These are phyloP conservation scores for Aplodontia rufa DNA, from an alignment of 2,113 vertebrate genomes.

Conservation along the genomic window DNA sequence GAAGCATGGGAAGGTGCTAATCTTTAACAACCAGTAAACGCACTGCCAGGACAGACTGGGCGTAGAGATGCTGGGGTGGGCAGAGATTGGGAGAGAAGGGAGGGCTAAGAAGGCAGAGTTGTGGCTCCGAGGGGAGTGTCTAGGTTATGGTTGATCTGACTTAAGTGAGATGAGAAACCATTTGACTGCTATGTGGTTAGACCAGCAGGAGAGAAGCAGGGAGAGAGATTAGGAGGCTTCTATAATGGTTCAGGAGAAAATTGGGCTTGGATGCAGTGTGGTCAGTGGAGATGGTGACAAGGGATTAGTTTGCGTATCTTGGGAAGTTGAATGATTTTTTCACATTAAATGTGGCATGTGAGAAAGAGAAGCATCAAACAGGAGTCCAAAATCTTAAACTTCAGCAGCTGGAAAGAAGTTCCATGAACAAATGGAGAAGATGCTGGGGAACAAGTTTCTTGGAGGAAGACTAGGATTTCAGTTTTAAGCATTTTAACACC, in stretches of 20 bases:
- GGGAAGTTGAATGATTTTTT: not conserved
- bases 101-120: not conserved
- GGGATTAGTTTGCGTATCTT: not conserved
- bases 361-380: not conserved
- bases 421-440: not conserved
- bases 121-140: not conserved
- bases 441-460: not conserved
- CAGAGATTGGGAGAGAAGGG: not conserved
- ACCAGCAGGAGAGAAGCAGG: not conserved
- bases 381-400: not conserved
- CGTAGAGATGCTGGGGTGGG: not conserved
- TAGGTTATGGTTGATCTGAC: not conserved
- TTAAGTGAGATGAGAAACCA: not conserved
- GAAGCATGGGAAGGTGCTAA: not conserved
- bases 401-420: not conserved
- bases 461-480: not conserved
- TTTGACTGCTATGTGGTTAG: not conserved
- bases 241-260: not conserved
- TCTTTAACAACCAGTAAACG: not conserved
- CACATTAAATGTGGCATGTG: not conserved
- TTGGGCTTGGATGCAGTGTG: accelerated
- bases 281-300: not conserved
- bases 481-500: not conserved
- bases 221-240: not conserved
- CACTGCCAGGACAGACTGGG: accelerated